Evolutionary conservation across 2,113 vertebrate genomes (phyloP).

Genomic region (Benitochromis conjunctus): DNA sequence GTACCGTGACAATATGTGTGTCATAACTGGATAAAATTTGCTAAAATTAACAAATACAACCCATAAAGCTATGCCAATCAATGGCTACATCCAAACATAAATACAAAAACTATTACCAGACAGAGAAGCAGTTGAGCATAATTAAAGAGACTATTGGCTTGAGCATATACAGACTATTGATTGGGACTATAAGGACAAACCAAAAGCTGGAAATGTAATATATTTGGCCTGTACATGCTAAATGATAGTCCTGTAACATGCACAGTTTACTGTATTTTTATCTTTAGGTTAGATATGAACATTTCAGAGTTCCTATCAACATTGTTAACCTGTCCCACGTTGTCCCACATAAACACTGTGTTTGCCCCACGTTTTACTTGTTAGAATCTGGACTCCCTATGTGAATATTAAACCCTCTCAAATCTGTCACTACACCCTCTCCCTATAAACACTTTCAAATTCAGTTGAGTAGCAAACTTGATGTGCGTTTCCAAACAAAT

Average conservation of each 20-base stretch:
- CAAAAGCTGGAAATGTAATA: neutral
- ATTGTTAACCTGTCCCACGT: neutral
- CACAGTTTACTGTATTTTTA: neutral
- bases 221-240: neutral
- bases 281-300: neutral
- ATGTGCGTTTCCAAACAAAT: neutral
- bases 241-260: neutral
- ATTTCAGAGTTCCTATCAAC: neutral
- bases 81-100: too few relatives aligned
- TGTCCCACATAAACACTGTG: neutral
- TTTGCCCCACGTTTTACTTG: neutral
- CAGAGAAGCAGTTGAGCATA: neutral
- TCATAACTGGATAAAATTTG: neutral
- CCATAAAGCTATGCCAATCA: too few relatives aligned
- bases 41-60: too few relatives aligned
- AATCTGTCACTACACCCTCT: neutral
- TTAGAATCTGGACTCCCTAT: neutral
- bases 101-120: too few relatives aligned
- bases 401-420: neutral
- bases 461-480: neutral
- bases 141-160: neutral
- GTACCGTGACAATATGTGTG: neutral
- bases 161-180: neutral
- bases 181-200: neutral
- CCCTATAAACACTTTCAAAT: neutral